A percentile compares a stretch with the other conserved stretches of the same genome.
phyloP scores from a whole-genome alignment of 2,113 vertebrate genomes.

The Hippoglossus stenolepis region DNA sequence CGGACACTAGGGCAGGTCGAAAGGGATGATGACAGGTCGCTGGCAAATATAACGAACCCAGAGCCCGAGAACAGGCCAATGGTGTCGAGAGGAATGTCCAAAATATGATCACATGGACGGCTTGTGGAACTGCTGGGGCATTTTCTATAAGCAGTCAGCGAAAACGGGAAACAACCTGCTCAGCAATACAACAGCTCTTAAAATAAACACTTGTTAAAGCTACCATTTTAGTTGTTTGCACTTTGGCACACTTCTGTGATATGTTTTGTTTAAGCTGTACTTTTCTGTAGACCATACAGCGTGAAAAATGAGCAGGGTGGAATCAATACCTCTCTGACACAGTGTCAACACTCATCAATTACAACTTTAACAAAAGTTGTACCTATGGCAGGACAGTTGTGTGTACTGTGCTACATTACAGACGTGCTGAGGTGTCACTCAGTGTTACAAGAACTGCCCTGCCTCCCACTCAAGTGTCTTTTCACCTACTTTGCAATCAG shows the following conservation, averaged over 20 bases:
- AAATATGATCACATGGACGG: not conserved
- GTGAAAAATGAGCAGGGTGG: not conserved
- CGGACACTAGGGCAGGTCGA: conserved; percentile 23
- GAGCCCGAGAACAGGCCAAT: not conserved
- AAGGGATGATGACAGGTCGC: conserved; percentile 13
- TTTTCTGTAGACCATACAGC: not conserved
- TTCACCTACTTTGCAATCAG: conserved; percentile 51
- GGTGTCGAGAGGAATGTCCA: conserved; percentile 5
- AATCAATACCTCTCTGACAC: conserved; percentile 24
- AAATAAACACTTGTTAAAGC: not conserved
- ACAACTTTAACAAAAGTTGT: conserved; percentile 3
- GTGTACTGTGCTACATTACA: not conserved
- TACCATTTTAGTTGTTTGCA: not conserved
- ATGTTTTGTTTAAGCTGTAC: not conserved
- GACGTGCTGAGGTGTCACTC: not conserved
- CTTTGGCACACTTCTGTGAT: not conserved
- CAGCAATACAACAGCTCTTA: not conserved
- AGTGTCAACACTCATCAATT: conserved; percentile 1
- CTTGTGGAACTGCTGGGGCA: not conserved
- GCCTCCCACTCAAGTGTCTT: conserved; percentile 24
- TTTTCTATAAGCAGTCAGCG: not conserved
- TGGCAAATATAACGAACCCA: not conserved
- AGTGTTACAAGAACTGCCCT: conserved; percentile 4
- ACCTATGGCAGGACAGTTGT: conserved; percentile 5
- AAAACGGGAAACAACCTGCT: not conserved